Percentiles rank a stretch among this genome's conserved stretches.
Evolutionary conservation across 2,888 invertebrate species (phyloP).

Genomic region (Liodrosophila aerea): DNA sequence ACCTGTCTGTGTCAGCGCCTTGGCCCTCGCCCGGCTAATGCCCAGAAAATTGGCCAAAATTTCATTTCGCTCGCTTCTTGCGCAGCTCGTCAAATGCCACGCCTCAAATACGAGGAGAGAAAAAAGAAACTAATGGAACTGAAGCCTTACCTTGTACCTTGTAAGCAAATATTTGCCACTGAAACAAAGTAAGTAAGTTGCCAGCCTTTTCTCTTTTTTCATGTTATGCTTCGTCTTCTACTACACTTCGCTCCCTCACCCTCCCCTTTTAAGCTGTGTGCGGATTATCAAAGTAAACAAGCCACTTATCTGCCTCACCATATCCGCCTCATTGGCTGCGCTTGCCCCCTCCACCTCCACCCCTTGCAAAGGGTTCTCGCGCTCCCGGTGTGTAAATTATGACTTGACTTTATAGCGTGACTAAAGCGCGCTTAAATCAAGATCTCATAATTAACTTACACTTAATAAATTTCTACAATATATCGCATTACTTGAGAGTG

Average conservation of each 20-base stretch:
- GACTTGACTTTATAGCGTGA: constrained; percentile 7
- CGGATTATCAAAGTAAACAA: constrained; percentile 72
- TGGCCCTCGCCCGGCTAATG: constrained; percentile 54
- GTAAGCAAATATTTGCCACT: constrained; percentile 71
- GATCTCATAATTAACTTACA: constrained; percentile 18
- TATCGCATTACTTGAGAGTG: constrained; percentile 1
- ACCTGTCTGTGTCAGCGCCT: constrained; percentile 22
- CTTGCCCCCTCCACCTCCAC: not conserved
- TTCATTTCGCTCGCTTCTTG: constrained; percentile 54
- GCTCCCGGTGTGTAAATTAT: constrained; percentile 12
- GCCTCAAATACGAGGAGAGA: constrained; percentile 11
- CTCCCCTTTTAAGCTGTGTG: constrained; percentile 66
- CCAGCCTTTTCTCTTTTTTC: constrained; percentile 34
- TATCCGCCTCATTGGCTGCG: constrained; percentile 13
- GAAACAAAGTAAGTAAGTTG: constrained; percentile 66
- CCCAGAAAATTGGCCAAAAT: constrained; percentile 73
- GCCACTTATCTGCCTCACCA: constrained; percentile 28
- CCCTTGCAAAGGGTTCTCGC: constrained; percentile 1
- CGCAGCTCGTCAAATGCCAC: constrained; percentile 28
- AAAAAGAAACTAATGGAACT: constrained; percentile 64
- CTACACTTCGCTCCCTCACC: not conserved
- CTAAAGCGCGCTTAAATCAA: not conserved
- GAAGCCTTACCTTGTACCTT: constrained; percentile 74
- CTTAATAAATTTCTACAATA: constrained; percentile 12
- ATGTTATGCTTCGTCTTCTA: not conserved